Evolutionary conservation across 2,797 vertebrate genomes (phyloP), one percentile per base, ranked within the genome.

Genomic region (Capromys pilorides): DNA sequence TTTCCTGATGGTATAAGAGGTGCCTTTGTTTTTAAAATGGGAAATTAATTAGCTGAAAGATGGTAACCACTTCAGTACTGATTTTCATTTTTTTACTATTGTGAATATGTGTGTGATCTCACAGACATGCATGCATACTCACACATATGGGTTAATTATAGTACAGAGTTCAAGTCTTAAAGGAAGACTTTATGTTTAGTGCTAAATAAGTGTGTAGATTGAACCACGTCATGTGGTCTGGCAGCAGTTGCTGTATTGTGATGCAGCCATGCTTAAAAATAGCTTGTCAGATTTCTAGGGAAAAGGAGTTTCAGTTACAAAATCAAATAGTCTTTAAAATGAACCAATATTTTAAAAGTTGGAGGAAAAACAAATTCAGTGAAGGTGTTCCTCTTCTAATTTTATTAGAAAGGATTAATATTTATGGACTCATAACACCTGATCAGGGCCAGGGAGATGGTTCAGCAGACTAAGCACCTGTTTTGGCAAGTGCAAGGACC

Each of bases 221-320:
- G 78, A 94, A 39, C 26, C 14, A 95, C 62, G 57, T 88, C 51
- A 36, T 49, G 36, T 90, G 10, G 1, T 57, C 36, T 81, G 16
- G 77, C n/a, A 83, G 19, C 12, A 64, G 14, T 90, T 22, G 87
- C 26, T 77, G 31, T 88, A 87, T 71, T 86, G 36, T 90, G 57
- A 86, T 49, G 49, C 62, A 92, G 4, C 51, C 21, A 33, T 92
- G 19, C 78, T 93, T 85, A 45, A 81, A 93, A 86, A 81, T 39
- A 90, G 9, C 24, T 61, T 89, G 28, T 75, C 95, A 57, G 18
- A 86, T 93, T 95, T 80, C 59, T 86, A 91, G 59, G 18, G 80
- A 36, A 86, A 96, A 67, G 39, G 41, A 93, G 49, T 77, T 90
- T 96, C 77, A 91, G 51, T 91, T 96, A 84, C 12, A 94, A 92